phyloP scores from a whole-genome alignment of 2,797 vertebrate species.

The Gadopsis marmoratus region DNA sequence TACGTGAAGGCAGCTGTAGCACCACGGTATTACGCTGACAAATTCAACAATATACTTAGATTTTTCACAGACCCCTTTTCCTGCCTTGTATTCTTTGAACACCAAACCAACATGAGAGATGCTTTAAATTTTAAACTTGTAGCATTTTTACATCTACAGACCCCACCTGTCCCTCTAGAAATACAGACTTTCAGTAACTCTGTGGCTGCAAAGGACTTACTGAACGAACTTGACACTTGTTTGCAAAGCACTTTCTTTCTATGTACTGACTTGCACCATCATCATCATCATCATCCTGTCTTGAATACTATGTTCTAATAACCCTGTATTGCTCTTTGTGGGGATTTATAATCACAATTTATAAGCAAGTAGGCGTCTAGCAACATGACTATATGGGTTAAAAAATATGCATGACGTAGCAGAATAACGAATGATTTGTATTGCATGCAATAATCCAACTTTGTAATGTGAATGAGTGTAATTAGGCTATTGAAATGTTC shows the following conservation, averaged over 20 bases:
- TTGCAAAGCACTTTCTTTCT: slow-evolving; percentile 76
- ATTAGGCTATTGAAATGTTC: slow-evolving; percentile 68
- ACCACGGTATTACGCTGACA: slow-evolving; percentile 14
- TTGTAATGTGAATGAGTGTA: slow-evolving; percentile 82
- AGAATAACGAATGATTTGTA: slow-evolving; percentile 83
- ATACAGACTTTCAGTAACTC: slow-evolving; percentile 50
- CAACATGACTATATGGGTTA: slow-evolving; percentile 74
- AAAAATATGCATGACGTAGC: slow-evolving; percentile 85
- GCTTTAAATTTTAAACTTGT: slow-evolving; percentile 53
- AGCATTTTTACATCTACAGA: slow-evolving; percentile 60
- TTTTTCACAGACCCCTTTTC: slow-evolving; percentile 30
- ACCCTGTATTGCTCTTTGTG: slow-evolving; percentile 61
- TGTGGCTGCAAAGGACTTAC: slow-evolving; percentile 61
- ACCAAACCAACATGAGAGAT: slow-evolving; percentile 52
- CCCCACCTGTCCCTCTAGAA: slow-evolving; percentile 11
- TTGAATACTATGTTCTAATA: slow-evolving; percentile 69
- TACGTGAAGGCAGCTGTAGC: slow-evolving; percentile 49
- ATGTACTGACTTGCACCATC: slow-evolving; percentile 65
- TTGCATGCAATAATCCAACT: slow-evolving; percentile 89
- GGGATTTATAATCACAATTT: slow-evolving; percentile 74
- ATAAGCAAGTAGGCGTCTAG: slow-evolving; percentile 75
- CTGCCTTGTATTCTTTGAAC: slow-evolving; percentile 32
- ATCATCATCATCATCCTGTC: slow-evolving; percentile 63
- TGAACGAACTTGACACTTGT: slow-evolving; percentile 62
- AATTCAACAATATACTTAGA: slow-evolving; percentile 9